phyloP scores from a whole-genome alignment of 2,797 vertebrate genomes.

The Anniella stebbinsi region DNA sequence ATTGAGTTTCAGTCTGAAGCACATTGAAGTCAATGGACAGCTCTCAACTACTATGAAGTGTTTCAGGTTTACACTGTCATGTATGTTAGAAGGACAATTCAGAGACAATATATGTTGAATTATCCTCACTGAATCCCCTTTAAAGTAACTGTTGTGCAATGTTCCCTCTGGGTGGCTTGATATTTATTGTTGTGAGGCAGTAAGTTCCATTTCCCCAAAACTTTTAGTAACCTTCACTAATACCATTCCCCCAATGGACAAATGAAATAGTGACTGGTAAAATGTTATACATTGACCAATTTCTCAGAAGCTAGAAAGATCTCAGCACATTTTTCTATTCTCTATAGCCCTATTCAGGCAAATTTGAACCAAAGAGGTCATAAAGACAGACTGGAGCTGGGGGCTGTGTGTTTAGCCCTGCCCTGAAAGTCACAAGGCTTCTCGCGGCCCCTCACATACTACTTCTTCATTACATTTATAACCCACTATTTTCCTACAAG shows the following conservation, averaged over 20 bases:
- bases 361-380: background rate
- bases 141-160: background rate
- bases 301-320: background rate
- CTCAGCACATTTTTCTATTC: background rate
- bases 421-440: background rate
- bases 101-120: background rate
- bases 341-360: background rate
- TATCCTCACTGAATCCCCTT: background rate
- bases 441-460: no score
- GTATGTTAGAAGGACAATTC: background rate
- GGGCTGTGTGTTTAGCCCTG: background rate
- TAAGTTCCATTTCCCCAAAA: background rate
- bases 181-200: background rate
- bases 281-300: background rate
- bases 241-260: background rate
- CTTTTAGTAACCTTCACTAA: background rate
- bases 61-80: background rate
- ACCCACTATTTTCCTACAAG: no score
- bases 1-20: background rate
- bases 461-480: no score
- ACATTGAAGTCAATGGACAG: background rate
- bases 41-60: background rate
- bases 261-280: background rate
- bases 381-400: accelerated
- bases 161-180: background rate